Base-by-base conservation (phyloP, 2,888 invertebrate species). In the Ectropis crepuscularia region DNA sequence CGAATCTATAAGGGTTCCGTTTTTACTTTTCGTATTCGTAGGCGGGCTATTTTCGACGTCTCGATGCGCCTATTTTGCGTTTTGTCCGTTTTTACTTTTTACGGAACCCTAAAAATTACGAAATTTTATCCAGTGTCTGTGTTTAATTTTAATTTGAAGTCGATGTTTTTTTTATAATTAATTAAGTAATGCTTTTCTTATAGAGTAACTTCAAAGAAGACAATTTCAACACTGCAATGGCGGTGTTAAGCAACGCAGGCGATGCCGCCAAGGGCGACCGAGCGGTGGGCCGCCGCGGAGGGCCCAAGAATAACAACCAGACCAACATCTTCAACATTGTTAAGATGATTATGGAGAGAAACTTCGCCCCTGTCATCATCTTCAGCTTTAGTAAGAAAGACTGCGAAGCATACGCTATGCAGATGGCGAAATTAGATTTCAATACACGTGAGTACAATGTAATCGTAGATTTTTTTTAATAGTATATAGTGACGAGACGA, bases 321-420 rank as follows among this genome's bases (percentile, higher is more conserved):
- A 95, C 97, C 0, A 98, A 98, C 80, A 98, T 99, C 75, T 98
- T 98, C 82, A 99, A 99, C 92, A 98, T 99, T 67, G 97, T 99
- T 16, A 98, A 99, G 88, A 99, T 99, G 97, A 98, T 99, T 46
- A 98, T 99, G 98, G 99, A 99, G 82, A 94, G 98, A 36, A 98
- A 98, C 85, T 98, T 99, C 86, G 98, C 99, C 0, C 99, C 99
- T 0, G 99, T 99, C 5, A 99, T 99, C 74, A 98, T 99, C 61
- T 99, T 99, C 93, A 99, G 99, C 82, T 99, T 99, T 87, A 99
- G 99, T 79, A 98, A 99, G 83, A 99, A 99, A 82, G 99, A 99
- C 75, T 99, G 99, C 81, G 99, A 99, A 86, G 90, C 96, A 0
- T 99, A 98, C 84, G 99, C 99, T 0, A 95, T 98, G 94, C 98